Percentiles rank a stretch among this genome's conserved stretches.
phyloP scores from a whole-genome alignment of 1,140 invertebrate genomes.

The Procambarus clarkii region DNA sequence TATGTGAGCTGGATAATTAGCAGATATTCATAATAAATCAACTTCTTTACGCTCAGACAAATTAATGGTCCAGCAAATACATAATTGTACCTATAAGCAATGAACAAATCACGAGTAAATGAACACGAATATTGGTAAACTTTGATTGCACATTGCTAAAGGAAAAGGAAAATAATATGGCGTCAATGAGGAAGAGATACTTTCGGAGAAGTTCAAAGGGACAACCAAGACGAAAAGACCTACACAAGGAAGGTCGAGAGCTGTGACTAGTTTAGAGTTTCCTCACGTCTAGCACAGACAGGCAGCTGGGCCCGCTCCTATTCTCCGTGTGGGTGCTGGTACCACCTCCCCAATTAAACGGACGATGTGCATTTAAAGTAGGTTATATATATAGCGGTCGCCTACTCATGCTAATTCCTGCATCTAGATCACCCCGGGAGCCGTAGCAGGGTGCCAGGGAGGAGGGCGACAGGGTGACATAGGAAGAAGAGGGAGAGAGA shows the following conservation, averaged over 20 bases:
- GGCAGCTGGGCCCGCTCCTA: neutral
- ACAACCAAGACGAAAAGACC: too few relatives aligned
- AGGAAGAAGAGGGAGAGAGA: neutral
- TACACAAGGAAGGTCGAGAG: neutral
- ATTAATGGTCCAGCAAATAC: too few relatives aligned
- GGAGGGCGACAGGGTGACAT: neutral
- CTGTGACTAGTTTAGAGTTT: neutral
- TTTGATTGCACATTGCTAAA: too few relatives aligned
- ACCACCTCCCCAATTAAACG: neutral
- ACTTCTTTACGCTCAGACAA: too few relatives aligned
- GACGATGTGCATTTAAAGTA: neutral
- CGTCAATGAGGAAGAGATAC: too few relatives aligned
- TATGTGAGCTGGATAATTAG: too few relatives aligned
- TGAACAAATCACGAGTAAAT: too few relatives aligned
- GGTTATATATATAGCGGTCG: neutral
- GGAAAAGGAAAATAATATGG: too few relatives aligned
- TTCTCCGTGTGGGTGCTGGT: neutral
- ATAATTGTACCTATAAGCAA: too few relatives aligned
- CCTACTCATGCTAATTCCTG: neutral
- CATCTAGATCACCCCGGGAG: neutral
- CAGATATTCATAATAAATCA: too few relatives aligned
- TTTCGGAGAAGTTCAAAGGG: too few relatives aligned
- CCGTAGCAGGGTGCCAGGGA: conserved; percentile 1
- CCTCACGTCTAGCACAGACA: neutral
- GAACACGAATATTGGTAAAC: too few relatives aligned